Conservation (phyloP, 2,888 invertebrate species). For the Micoletzkya japonica region DNA sequence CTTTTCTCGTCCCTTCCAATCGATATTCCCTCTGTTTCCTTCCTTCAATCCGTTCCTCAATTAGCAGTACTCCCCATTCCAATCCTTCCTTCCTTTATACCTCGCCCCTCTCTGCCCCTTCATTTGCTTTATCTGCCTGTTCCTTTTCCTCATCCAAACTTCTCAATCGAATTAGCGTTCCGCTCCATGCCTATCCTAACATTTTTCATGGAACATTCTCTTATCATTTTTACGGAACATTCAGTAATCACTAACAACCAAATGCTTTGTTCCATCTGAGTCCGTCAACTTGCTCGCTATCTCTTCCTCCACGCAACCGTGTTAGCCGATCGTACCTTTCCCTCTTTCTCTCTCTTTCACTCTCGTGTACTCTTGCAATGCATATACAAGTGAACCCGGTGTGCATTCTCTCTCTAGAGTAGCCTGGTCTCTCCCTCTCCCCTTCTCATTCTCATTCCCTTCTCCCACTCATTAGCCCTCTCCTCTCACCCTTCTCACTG, state of each 20-base stretch:
- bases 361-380: not conserved
- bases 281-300: no score
- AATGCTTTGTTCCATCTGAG: no score
- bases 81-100: no score
- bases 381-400: not conserved
- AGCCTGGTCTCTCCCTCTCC: constrained; percentile 2
- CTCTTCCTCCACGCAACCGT: constrained; percentile 3
- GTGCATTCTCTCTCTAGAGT: not conserved
- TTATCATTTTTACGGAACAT: no score
- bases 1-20: not conserved
- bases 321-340: not conserved
- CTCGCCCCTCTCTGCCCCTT: no score
- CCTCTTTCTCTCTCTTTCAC: constrained; percentile 23
- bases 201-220: no score
- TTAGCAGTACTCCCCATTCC: no score
- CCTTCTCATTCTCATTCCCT: not conserved
- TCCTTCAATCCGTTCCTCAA: constrained; percentile 3
- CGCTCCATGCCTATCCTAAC: no score
- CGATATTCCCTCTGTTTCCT: not conserved
- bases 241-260: no score
- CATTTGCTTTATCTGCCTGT: no score
- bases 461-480: not conserved
- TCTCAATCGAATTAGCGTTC: no score
- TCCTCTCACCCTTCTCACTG: not conserved
- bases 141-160: no score